phyloP scores from a whole-genome alignment of 2,888 invertebrate species.

The Clivina fossor region DNA sequence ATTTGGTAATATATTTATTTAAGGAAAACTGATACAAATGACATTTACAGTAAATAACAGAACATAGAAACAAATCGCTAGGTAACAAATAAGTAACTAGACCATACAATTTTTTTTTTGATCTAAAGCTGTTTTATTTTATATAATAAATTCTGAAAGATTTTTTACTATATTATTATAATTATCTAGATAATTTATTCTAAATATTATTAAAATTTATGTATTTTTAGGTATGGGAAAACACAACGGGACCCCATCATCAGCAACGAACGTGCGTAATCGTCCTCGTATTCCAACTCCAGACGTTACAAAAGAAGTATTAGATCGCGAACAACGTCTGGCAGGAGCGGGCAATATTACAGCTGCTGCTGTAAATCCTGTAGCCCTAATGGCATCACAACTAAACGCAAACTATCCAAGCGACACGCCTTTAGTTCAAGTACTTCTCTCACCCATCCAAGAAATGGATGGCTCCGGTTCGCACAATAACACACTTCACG shows the following conservation, averaged over 20 bases:
- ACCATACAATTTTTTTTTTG: too few relatives aligned
- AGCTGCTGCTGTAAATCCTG: constrained; percentile 48
- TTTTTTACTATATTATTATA: too few relatives aligned
- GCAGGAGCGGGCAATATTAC: constrained; percentile 51
- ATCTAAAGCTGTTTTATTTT: too few relatives aligned
- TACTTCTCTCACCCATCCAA: constrained; percentile 80
- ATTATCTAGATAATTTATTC: constrained; percentile 6
- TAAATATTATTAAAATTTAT: constrained; percentile 11
- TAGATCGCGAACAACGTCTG: constrained; percentile 70
- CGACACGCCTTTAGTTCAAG: constrained; percentile 74
- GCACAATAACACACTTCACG: constrained; percentile 72
- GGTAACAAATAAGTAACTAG: too few relatives aligned
- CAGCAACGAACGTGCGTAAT: constrained; percentile 70
- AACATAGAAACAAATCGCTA: too few relatives aligned
- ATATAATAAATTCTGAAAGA: too few relatives aligned
- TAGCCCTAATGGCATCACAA: constrained; percentile 69
- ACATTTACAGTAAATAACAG: too few relatives aligned
- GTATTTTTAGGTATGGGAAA: constrained; percentile 56
- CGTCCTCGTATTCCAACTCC: constrained; percentile 88
- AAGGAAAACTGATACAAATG: too few relatives aligned
- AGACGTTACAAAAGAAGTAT: constrained; percentile 79
- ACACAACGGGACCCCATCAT: constrained; percentile 62
- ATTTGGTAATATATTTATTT: constrained; percentile 18
- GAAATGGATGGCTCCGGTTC: constrained; percentile 75
- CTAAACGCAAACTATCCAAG: constrained; percentile 54